Percentiles rank a stretch among this genome's conserved stretches.
These are phyloP conservation scores for Machimus rusticus DNA, from an alignment of 2,888 invertebrate genomes.

Conservation along the genomic window DNA sequence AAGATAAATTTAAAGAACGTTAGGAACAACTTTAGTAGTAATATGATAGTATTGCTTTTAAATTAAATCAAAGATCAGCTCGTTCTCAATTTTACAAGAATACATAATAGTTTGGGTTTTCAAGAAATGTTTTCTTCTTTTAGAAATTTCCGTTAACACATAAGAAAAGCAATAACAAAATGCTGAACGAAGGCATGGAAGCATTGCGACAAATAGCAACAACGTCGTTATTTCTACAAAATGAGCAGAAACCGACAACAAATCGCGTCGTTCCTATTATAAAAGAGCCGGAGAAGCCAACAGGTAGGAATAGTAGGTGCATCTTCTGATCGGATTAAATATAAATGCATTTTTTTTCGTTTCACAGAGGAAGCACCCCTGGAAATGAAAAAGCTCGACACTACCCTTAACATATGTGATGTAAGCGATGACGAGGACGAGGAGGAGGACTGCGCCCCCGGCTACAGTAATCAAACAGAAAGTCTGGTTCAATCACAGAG, in stretches of 20 bases:
- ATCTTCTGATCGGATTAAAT: background rate
- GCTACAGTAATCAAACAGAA: slow-evolving; percentile 45
- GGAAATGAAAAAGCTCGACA: slow-evolving; percentile 60
- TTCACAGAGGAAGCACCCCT: slow-evolving; percentile 54
- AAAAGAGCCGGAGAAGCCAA: slow-evolving; percentile 59
- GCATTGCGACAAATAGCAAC: slow-evolving; percentile 63
- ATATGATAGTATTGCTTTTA: too few relatives aligned
- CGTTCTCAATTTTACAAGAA: background rate
- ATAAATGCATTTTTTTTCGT: background rate
- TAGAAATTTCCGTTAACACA: slow-evolving; percentile 60
- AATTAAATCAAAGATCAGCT: background rate
- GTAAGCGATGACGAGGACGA: slow-evolving; percentile 58
- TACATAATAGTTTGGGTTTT: background rate
- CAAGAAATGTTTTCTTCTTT: slow-evolving; percentile 35
- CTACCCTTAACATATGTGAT: slow-evolving; percentile 57
- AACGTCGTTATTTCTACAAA: slow-evolving; percentile 64
- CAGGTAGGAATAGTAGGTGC: slow-evolving; percentile 50
- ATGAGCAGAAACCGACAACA: slow-evolving; percentile 61
- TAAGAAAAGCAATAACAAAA: slow-evolving; percentile 60
- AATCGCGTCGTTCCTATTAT: slow-evolving; percentile 62
- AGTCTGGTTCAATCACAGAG: slow-evolving; percentile 51
- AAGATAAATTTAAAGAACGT: too few relatives aligned
- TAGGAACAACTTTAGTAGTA: too few relatives aligned
- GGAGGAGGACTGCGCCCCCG: slow-evolving; percentile 46
- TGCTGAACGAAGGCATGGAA: slow-evolving; percentile 63